These are phyloP conservation scores for Gila orcuttii DNA, from an alignment of 2,113 vertebrate species.

Conservation along the genomic window DNA sequence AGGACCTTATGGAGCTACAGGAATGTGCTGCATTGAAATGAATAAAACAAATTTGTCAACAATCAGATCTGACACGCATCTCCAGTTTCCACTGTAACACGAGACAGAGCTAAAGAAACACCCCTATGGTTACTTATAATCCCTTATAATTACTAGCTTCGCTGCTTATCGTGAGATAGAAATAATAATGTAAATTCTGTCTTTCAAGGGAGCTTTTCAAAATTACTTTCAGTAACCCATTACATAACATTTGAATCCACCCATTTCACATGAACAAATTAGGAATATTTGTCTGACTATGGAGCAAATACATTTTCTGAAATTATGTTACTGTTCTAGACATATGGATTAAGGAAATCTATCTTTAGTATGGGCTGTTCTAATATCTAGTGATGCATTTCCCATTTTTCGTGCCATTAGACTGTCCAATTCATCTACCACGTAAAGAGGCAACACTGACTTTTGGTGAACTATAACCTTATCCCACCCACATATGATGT, in stretches of 20 bases:
- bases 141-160: constrained; percentile 7
- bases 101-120: constrained; percentile 17
- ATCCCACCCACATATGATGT: neutral
- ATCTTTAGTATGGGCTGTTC: neutral
- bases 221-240: neutral
- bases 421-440: neutral
- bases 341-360: neutral
- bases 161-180: constrained; percentile 17
- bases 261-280: neutral
- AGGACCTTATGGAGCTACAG: neutral
- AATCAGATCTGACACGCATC: neutral
- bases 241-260: constrained; percentile 23
- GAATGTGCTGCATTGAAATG: neutral
- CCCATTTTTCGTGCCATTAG: neutral
- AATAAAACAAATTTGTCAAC: constrained; percentile 1
- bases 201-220: neutral
- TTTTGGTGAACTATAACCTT: neutral
- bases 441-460: neutral
- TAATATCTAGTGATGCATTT: neutral
- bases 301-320: neutral
- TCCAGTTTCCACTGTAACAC: constrained; percentile 5
- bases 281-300: neutral
- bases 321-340: neutral
- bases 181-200: constrained; percentile 6
- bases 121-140: constrained; percentile 28